Evolutionary conservation across 2,113 vertebrate genomes (phyloP), one percentile per base, ranked within the genome.

Genomic region (Gnathonemus echidnorhynchus): DNA sequence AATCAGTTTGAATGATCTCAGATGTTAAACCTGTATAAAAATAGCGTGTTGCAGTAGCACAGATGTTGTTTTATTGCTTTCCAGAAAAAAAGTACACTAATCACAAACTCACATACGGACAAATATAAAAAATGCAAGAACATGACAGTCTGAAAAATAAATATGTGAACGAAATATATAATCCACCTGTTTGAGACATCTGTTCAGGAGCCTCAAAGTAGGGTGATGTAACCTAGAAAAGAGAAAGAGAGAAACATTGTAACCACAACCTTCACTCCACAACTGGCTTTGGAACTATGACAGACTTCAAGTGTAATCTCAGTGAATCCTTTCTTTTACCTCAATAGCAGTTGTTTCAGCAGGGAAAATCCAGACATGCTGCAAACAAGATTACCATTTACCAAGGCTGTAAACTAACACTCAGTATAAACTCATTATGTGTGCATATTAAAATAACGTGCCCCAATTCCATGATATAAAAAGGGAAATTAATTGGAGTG

Each of bases 161-260:
- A 85, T 45, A 48, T 85, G 62, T 31, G 74, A 85, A 48, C 24
- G 8, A n/a, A 46, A 48, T 48, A 46, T 85, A 48, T 21, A 85
- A 85, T 85, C 83, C 83, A 85, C 45, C 45, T 85, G 83, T 48
- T 85, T 85, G 45, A 80, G 74, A 80, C 74, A 80, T 80, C 35
- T 80, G 74, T 80, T 80, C 74, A 42, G 83, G 21, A 85, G 35
- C 45, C 8, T 45, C 19, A 85, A 48, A 48, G 45, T 85, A 85
- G 24, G 83, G 7, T 85, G 83, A 85, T 85, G 45, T 85, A 46
- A 80, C 74, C 74, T 80, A 80, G 74, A 80, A 80, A 19, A 48
- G 15, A 85, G 45, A 85, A 48, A 48, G 45, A 85, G 9, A 48
- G 42, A 13, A 85, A 85, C 45, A 85, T 85, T 83, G 31, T 83